Conservation (phyloP, 1,140 invertebrate species). For the Mizuhopecten yessoensis region DNA sequence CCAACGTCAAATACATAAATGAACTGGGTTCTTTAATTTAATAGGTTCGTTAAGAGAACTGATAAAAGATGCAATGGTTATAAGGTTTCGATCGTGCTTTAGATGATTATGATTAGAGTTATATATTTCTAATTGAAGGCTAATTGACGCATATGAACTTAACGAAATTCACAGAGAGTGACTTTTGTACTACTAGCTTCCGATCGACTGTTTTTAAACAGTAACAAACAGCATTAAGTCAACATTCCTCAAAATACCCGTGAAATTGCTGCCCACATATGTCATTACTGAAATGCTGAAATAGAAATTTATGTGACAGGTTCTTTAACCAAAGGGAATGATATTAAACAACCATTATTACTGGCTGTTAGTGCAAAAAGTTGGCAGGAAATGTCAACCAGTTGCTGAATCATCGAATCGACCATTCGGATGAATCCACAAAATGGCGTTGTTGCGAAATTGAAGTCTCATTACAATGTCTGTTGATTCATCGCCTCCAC, state of each 20-base stretch:
- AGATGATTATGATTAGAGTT: background rate
- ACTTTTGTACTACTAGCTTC: background rate
- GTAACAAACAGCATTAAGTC: background rate
- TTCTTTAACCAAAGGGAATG: background rate
- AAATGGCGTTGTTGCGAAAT: conserved; percentile 8
- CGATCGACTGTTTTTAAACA: background rate
- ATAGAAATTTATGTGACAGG: background rate
- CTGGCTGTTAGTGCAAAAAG: conserved; percentile 4
- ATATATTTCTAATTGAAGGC: background rate
- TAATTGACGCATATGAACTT: background rate
- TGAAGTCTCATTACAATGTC: background rate
- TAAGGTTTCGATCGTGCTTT: too few species aligned
- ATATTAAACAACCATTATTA: background rate
- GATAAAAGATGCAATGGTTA: too few species aligned
- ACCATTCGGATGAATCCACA: background rate
- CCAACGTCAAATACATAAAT: too few species aligned
- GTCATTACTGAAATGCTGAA: background rate
- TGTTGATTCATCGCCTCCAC: background rate
- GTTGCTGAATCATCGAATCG: background rate
- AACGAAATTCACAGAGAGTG: background rate
- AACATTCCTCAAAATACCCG: background rate
- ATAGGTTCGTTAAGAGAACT: too few species aligned
- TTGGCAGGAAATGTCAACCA: background rate
- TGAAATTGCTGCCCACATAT: background rate
- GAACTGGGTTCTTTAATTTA: too few species aligned